Percentiles rank a stretch among this genome's conserved stretches.
phyloP scores from a whole-genome alignment of 2,113 vertebrate species.

The Clarias macrocephalus region DNA sequence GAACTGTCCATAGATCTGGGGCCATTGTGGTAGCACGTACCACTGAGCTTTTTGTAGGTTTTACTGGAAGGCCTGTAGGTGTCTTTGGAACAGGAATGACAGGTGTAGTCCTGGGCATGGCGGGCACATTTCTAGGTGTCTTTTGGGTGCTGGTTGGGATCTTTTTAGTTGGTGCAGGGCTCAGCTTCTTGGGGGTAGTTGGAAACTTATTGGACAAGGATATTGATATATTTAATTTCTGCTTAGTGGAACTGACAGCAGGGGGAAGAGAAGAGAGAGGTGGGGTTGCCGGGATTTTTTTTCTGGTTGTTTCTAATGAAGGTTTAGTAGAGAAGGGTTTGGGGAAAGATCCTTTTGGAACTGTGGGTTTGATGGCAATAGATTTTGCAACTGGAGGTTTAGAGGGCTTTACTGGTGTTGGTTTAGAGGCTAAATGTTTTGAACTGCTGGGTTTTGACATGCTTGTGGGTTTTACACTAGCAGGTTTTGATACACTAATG shows the following conservation, averaged over 20 bases:
- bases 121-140: neutral
- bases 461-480: constrained; percentile 57
- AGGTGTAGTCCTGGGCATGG: constrained; percentile 10
- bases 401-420: constrained; percentile 24
- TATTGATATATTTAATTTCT: neutral
- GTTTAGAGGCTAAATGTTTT: constrained; percentile 60
- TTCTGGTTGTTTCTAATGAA: constrained; percentile 2
- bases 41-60: constrained; percentile 55
- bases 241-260: constrained; percentile 24
- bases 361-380: constrained; percentile 48
- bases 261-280: neutral
- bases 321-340: constrained; percentile 21
- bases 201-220: neutral
- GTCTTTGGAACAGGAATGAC: constrained; percentile 34
- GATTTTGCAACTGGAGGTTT: constrained; percentile 43
- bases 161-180: constrained; percentile 1
- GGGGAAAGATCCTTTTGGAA: constrained; percentile 15
- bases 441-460: constrained; percentile 58
- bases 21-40: constrained; percentile 55
- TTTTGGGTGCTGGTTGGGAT: constrained; percentile 22
- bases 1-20: constrained; percentile 67
- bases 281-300: neutral
- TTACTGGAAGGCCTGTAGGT: constrained; percentile 54
- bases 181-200: neutral
- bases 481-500: neutral